Evolutionary conservation across 2,797 vertebrate genomes (phyloP), one percentile per base, ranked within the genome.

Genomic region (Cetoscarus ocellatus): DNA sequence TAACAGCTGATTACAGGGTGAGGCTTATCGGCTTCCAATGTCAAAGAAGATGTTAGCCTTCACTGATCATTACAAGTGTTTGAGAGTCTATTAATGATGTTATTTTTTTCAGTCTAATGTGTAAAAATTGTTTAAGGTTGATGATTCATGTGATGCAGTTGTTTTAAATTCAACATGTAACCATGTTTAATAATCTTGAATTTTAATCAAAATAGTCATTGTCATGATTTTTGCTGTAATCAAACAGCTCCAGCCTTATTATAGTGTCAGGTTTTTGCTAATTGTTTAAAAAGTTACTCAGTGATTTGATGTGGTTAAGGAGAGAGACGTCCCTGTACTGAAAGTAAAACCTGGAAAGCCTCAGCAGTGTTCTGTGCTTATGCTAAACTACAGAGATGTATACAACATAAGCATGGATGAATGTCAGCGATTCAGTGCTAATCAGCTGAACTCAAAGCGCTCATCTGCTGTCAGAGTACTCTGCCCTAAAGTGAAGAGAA

Each of bases 401-500:
- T 74, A 60, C 49, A 65, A 17, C 35, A 35, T 65, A 34, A 54
- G 47, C 45, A 18, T 35, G 42, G 63, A 71, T 72, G 79, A 78
- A 69, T 27, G 45, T 50, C 54, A 70, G 77, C 10, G 67, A 85
- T 78, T 74, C 61, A 49, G 50, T 62, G 63, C 61, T 83, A 70
- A 86, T 88, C 78, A 77, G 77, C 64, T 57, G 73, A 78, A 81
- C 73, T 80, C 42, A 11, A 1, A 70, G 72, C 13, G 7, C 77
- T 86, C 79, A 83, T 90, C 81, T 83, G 68, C 79, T 70, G 57
- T n/a, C 14, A 48, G 39, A 78, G 55, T 56, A 34, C 52, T 67
- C 34, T 68, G 67, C 61, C 71, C 83, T 69, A 55, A 77, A 83
- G 85, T 84, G 75, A 75, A 61, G 77, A 77, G 78, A 86, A 75